These are phyloP conservation scores for Sturnus vulgaris DNA, from an alignment of 2,113 vertebrate species.

Conservation along the genomic window DNA sequence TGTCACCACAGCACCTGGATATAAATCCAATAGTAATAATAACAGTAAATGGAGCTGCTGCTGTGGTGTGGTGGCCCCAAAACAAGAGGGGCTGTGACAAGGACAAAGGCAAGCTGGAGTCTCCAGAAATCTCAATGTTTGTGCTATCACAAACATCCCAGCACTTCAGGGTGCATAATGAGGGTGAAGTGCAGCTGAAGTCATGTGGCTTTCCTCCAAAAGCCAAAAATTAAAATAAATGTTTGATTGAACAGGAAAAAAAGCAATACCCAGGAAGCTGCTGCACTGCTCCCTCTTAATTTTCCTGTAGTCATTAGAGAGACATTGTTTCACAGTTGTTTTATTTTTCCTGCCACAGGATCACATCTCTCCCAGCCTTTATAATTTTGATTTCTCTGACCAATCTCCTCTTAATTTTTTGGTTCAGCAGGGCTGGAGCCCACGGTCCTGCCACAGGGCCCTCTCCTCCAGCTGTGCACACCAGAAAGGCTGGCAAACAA, in stretches of 20 bases:
- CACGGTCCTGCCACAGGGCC: neutral
- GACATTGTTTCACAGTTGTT: neutral
- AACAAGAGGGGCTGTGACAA: neutral
- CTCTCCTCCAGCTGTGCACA: neutral
- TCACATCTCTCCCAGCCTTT: neutral
- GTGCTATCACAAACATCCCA: neutral
- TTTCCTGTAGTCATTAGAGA: neutral
- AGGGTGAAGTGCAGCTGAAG: neutral
- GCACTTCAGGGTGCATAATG: neutral
- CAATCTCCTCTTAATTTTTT: neutral
- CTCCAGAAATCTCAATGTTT: neutral
- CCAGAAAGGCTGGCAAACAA: neutral
- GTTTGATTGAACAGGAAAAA: neutral
- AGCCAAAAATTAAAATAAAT: neutral
- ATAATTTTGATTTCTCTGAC: neutral
- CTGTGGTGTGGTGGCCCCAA: neutral
- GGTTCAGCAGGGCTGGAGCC: neutral
- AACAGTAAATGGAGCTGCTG: neutral
- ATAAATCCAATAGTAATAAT: neutral
- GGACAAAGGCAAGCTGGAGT: neutral
- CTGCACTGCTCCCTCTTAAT: neutral
- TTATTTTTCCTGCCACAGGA: neutral
- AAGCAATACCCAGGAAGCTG: neutral
- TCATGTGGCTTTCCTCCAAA: neutral
- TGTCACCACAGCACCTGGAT: neutral